Percentiles rank a stretch among this genome's conserved stretches.
phyloP scores from a whole-genome alignment of 2,113 vertebrate genomes.

The Sceloporus tristichus region DNA sequence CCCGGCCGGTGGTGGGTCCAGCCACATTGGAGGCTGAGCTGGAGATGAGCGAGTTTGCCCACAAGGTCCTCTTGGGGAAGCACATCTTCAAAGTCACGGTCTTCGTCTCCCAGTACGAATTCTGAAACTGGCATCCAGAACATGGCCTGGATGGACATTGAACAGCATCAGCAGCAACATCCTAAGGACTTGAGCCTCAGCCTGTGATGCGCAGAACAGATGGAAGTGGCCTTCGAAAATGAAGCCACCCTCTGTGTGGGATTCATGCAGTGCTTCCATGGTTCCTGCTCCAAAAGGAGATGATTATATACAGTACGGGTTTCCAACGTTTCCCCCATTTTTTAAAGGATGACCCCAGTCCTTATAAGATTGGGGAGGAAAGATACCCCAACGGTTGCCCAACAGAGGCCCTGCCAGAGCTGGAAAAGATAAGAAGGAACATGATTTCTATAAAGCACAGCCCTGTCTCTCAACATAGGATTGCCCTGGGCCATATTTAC shows the following conservation, averaged over 20 bases:
- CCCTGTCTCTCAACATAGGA: too few relatives aligned
- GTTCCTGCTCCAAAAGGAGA: background rate
- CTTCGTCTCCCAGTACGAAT: conserved; percentile 87
- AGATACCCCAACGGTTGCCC: too few relatives aligned
- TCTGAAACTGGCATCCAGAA: conserved; percentile 64
- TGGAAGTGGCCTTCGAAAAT: background rate
- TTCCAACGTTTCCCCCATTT: too few relatives aligned
- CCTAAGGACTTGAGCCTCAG: too few relatives aligned
- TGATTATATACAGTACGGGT: too few relatives aligned
- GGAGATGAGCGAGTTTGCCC: conserved; percentile 89
- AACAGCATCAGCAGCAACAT: background rate
- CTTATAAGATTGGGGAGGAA: too few relatives aligned
- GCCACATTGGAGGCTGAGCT: conserved; percentile 84
- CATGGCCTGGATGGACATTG: background rate
- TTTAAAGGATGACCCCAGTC: too few relatives aligned
- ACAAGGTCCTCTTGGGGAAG: conserved; percentile 79
- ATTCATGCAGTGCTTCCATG: background rate
- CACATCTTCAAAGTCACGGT: conserved; percentile 87
- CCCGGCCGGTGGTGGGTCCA: conserved; percentile 79
- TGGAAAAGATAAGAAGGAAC: too few relatives aligned
- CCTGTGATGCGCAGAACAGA: too few relatives aligned
- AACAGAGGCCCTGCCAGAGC: too few relatives aligned
- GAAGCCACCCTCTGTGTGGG: background rate
- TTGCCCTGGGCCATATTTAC: too few relatives aligned
- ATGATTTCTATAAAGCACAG: too few relatives aligned